A percentile compares a stretch with the other conserved stretches of the same genome.
These are phyloP conservation scores for Scotopteryx bipunctaria DNA, from an alignment of 2,888 invertebrate genomes.

Conservation along the genomic window DNA sequence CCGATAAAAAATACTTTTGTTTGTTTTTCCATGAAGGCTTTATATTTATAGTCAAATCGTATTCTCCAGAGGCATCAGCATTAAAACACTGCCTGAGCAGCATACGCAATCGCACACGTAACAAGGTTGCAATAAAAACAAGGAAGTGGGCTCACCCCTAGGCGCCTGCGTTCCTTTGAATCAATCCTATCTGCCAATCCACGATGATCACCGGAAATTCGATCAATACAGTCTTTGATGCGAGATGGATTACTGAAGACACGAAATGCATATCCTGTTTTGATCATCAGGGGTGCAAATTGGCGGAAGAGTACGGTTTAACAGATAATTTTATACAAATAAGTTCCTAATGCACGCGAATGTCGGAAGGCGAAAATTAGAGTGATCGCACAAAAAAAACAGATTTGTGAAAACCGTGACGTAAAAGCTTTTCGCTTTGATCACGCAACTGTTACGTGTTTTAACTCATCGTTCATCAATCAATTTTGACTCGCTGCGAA, in stretches of 20 bases:
- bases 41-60: conserved; percentile 25
- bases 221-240: conserved; percentile 40
- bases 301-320: conserved; percentile 53
- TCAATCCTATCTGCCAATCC: conserved; percentile 36
- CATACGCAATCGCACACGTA: conserved; percentile 31
- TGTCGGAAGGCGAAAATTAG: conserved; percentile 59
- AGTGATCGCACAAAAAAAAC: conserved; percentile 29
- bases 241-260: conserved; percentile 46
- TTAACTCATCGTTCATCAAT: conserved; percentile 15
- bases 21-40: conserved; percentile 12
- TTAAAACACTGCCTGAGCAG: conserved; percentile 31
- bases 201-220: conserved; percentile 55
- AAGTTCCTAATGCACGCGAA: conserved; percentile 55
- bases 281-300: conserved; percentile 39
- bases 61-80: conserved; percentile 33
- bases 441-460: conserved; percentile 27
- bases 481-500: background rate
- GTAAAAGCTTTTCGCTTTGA: conserved; percentile 21
- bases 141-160: conserved; percentile 33
- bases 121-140: conserved; percentile 37
- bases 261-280: conserved; percentile 57
- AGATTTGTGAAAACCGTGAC: conserved; percentile 30
- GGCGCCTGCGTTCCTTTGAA: conserved; percentile 16
- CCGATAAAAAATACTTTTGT: background rate
- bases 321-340: conserved; percentile 44